Conservation (phyloP, 2,888 invertebrate species). For the Acheta domesticus region DNA sequence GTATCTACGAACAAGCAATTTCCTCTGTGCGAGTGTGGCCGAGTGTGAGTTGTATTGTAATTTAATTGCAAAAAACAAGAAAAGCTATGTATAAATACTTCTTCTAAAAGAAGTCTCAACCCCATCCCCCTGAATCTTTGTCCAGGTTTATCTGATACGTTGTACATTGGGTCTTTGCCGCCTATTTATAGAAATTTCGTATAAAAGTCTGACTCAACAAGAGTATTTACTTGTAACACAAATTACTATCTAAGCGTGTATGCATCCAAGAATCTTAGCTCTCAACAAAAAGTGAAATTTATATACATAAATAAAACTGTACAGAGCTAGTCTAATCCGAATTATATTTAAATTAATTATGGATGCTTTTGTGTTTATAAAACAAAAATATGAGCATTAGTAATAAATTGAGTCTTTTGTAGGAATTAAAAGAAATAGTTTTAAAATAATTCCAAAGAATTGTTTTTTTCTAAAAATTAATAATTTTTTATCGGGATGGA, state of each 20-base stretch:
- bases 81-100: slow-evolving; percentile 3
- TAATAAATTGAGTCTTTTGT: slow-evolving; percentile 12
- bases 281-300: slow-evolving; percentile 5
- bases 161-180: neutral
- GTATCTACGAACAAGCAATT: neutral
- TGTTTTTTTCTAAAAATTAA: slow-evolving; percentile 11
- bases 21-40: neutral
- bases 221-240: slow-evolving; percentile 18
- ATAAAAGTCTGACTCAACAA: slow-evolving; percentile 3
- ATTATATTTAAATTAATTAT: slow-evolving; percentile 26
- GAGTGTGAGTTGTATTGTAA: slow-evolving; percentile 1
- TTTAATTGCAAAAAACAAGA: slow-evolving; percentile 7
- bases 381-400: slow-evolving; percentile 18
- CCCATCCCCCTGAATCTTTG: neutral
- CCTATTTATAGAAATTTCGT: slow-evolving; percentile 7
- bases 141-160: neutral
- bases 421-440: slow-evolving; percentile 11
- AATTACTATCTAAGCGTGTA: neutral
- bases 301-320: neutral
- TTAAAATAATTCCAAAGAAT: slow-evolving; percentile 12
- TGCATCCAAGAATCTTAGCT: slow-evolving; percentile 19
- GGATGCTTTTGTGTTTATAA: slow-evolving; percentile 26
- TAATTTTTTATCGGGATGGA: slow-evolving; percentile 18
- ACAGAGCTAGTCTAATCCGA: slow-evolving; percentile 28
- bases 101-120: neutral